Evolutionary conservation across 2,888 invertebrate genomes (phyloP), one percentile per base, ranked within the genome.

Genomic region (Drosophila maculinotata): DNA sequence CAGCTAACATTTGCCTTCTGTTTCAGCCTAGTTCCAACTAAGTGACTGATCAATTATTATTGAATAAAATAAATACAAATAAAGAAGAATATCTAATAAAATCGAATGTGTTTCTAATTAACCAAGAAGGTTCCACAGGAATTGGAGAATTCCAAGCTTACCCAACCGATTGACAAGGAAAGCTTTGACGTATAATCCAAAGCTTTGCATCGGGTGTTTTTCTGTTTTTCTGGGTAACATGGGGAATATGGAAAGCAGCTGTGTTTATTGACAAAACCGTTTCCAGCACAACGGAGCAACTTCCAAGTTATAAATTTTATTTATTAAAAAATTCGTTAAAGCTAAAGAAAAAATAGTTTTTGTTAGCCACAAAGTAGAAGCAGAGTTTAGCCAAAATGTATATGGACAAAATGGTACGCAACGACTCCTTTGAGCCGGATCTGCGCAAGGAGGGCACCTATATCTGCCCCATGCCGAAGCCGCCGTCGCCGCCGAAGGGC

Each of bases 391-490:
- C 10, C 31, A 70, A 54, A 17, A 80, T 87, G 72, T 88, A 79
- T 57, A 45, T 26, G 31, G 38, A 62, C 35, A 48, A 66, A 9
- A 35, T 62, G 23, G 59, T 89, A 1, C 88, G 89, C 14, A 91
- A 91, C 69, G 73, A 79, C 9, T 87, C 83, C 0, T 90, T 81
- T 45, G 75, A 92, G 41, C 93, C 93, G 26, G 89, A 90, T 62
- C 79, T 93, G 56, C 86, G 89, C n/a, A 71, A 79, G 17, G 93
- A 93, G 75, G 93, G 93, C 1, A 84, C 76, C 44, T 91, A 93
- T 47, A 38, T 90, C 12, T 89, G 89, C 54, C 81, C 74, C 1
- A 91, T 92, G 73, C 92, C 92, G 0, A 74, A 91, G 17, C 90
- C 90, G 0, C 76, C 81, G 2, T 72, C 85, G 10, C 72, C 82